These are phyloP conservation scores for Drosophila tristis DNA, from an alignment of 1,140 invertebrate genomes.

Conservation along the genomic window DNA sequence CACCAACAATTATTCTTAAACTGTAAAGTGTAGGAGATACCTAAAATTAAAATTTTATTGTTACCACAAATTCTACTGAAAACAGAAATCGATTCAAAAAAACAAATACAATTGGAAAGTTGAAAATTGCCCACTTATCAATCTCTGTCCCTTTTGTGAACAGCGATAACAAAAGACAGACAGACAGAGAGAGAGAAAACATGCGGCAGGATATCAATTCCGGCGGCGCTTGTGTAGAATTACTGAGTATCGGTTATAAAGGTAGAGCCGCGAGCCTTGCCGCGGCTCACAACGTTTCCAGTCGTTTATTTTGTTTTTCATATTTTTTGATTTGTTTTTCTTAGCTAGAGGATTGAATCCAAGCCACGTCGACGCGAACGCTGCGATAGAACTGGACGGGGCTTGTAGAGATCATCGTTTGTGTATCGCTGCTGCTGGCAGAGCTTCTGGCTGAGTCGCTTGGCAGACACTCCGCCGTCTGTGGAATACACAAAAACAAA, in stretches of 20 bases:
- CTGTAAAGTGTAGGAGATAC: slow-evolving; percentile 54
- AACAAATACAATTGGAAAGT: slow-evolving; percentile 23
- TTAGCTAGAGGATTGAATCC: slow-evolving; percentile 67
- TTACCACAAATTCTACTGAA: slow-evolving; percentile 58
- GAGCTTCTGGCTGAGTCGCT: slow-evolving; percentile 62
- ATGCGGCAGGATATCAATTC: no score
- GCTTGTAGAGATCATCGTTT: slow-evolving; percentile 89
- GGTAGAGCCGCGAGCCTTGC: no score
- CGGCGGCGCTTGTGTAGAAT: no score
- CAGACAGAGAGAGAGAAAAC: neutral
- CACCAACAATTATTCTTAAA: slow-evolving; percentile 59
- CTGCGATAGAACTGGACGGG: slow-evolving; percentile 85
- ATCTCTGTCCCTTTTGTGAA: neutral
- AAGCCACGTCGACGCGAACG: slow-evolving; percentile 74
- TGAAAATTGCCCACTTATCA: slow-evolving; percentile 45
- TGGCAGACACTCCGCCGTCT: slow-evolving; percentile 42
- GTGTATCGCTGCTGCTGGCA: slow-evolving; percentile 86
- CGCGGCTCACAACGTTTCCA: no score
- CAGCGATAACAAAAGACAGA: slow-evolving; percentile 16
- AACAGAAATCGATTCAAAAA: slow-evolving; percentile 10
- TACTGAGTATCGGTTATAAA: no score
- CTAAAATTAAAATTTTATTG: slow-evolving; percentile 69
- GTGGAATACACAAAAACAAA: slow-evolving; percentile 25
- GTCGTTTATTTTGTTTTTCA: slow-evolving; percentile 34
- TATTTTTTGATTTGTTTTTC: slow-evolving; percentile 18